Base-by-base conservation (phyloP, 1,140 invertebrate species). In the Saxidomus purpurata region DNA sequence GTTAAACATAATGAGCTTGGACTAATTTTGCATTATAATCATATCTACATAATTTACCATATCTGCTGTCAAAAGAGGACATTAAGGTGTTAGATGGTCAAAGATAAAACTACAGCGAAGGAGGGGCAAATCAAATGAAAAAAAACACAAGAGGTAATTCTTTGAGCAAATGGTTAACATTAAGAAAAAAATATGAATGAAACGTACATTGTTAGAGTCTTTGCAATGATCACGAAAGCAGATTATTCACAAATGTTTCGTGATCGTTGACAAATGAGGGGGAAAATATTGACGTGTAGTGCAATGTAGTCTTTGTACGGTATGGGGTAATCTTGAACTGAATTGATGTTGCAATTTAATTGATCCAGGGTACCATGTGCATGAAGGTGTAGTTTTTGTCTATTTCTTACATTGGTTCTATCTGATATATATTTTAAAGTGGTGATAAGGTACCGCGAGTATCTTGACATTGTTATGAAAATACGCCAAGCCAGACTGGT, bases 11-110 rank as follows among this genome's bases (percentile, higher is more conserved):
- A 31, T 67, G 4, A n/a, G 52, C n/a, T 31, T 34, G 34, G 67
- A 4, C 67, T 71, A 71, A 71, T 36, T 71, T 71, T 71, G 36
- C 36, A 71, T 71, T 1, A 71, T 38, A 71, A 71, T 71, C 67
- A 17, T 71, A 71, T 71, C 67, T 38, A 28, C n/a, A 38, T 71
- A n/a, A 71, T 28, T 71, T 71, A 71, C 22, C 13, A 17, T 71
- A 71, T 19, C 34, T 38, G 15, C 67, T 28, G 67, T 71, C 67
- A 71, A 31, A 71, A 3, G 67, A 36, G 6, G 67, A 71, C 36
- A 71, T 36, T 71, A 31, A 38, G 28, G 17, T 71, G 67, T 71
- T 40, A 71, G 67, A 71, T 71, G 67, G 34, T 71, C 34, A 71
- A 71, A 71, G 67, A 71, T 71, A 71, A 40, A 36, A 19, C 31